phyloP scores from a whole-genome alignment of 1,140 invertebrate genomes.

The Pentalonia nigronervosa region DNA sequence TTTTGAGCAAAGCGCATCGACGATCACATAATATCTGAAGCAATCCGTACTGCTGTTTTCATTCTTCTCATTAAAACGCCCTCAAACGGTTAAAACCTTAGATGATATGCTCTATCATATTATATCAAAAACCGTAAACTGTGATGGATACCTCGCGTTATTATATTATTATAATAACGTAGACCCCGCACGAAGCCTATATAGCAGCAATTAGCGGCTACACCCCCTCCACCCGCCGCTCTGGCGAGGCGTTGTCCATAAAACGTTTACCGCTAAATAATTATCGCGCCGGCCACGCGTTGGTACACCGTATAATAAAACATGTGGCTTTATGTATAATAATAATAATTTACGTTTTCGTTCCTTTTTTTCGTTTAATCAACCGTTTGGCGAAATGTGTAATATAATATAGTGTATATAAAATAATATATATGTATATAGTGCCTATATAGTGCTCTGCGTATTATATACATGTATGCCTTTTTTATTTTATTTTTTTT shows the following conservation, averaged over 20 bases:
- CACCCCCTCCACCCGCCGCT: no score
- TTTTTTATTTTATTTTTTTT: background rate
- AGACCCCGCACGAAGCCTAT: background rate
- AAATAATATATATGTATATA: background rate
- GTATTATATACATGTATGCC: background rate
- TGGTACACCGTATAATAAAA: background rate
- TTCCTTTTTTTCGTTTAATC: background rate
- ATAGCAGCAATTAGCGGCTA: background rate
- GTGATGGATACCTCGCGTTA: background rate
- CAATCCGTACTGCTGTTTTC: background rate
- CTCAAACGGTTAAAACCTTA: background rate
- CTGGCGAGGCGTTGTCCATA: background rate
- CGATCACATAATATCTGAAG: background rate
- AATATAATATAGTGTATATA: background rate
- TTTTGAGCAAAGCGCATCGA: background rate
- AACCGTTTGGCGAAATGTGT: background rate
- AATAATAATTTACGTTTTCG: background rate
- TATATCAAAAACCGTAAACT: background rate
- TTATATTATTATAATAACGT: background rate
- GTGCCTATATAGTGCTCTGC: background rate
- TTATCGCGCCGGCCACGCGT: background rate
- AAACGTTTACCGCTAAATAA: constrained; percentile 16
- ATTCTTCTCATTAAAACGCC: background rate
- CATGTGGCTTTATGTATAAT: background rate
- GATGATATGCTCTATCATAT: no score